phyloP scores from a whole-genome alignment of 2,888 invertebrate genomes.

The Steromphala cineraria region DNA sequence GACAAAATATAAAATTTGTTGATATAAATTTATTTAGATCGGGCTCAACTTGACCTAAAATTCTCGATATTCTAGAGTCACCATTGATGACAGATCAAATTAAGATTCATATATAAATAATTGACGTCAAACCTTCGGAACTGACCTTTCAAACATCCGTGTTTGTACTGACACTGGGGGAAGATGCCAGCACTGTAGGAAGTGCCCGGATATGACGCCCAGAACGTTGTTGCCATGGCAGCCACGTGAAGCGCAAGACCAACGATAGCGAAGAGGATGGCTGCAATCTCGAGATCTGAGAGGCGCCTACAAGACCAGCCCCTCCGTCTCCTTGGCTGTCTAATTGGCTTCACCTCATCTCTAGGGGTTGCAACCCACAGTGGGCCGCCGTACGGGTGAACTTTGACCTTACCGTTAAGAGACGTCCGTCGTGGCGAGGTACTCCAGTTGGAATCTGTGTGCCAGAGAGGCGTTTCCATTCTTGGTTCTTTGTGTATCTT shows the following conservation, averaged over 20 bases:
- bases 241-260: not conserved
- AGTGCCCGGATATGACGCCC: not conserved
- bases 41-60: too few species aligned
- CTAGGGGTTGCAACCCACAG: not conserved
- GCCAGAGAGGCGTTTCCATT: too few species aligned
- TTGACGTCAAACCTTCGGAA: too few species aligned
- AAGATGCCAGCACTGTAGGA: not conserved
- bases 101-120: too few species aligned
- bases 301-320: not conserved
- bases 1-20: too few species aligned
- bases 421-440: too few species aligned
- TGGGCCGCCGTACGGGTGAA: not conserved
- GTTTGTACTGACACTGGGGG: not conserved
- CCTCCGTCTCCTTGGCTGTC: not conserved
- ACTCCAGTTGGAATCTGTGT: too few species aligned
- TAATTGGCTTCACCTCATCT: not conserved
- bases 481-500: too few species aligned
- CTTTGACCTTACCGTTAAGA: too few species aligned
- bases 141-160: not conserved
- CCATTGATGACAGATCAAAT: too few species aligned
- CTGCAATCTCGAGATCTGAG: slow-evolving; percentile 6
- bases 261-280: not conserved
- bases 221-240: not conserved
- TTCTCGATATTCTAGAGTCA: too few species aligned
- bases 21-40: too few species aligned